These are phyloP conservation scores for Melieria crassipennis DNA, from an alignment of 2,888 invertebrate genomes.

Conservation along the genomic window DNA sequence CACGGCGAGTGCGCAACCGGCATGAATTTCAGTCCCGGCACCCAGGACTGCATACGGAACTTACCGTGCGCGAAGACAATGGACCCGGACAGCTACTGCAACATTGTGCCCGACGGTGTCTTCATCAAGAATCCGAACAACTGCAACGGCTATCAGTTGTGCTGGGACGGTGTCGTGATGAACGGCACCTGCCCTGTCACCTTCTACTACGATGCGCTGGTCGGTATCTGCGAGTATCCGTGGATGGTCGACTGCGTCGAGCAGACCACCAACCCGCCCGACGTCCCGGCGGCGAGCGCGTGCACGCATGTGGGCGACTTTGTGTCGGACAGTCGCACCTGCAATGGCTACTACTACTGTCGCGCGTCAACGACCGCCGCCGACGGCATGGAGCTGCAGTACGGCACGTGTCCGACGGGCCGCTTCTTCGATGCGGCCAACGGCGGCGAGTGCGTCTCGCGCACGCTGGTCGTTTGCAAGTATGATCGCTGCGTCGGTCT, in stretches of 20 bases:
- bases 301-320: conserved; percentile 50
- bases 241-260: conserved; percentile 48
- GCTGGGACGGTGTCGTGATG: conserved; percentile 47
- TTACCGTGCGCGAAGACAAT: conserved; percentile 47
- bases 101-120: conserved; percentile 56
- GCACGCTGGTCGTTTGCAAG: conserved; percentile 47
- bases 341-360: conserved; percentile 59
- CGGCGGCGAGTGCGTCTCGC: conserved; percentile 55
- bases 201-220: conserved; percentile 49
- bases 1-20: conserved; percentile 50
- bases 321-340: conserved; percentile 51
- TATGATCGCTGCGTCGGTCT: conserved; percentile 55
- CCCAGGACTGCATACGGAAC: conserved; percentile 49
- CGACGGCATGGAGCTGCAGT: conserved; percentile 42
- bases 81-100: conserved; percentile 54
- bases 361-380: conserved; percentile 24
- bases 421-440: conserved; percentile 50
- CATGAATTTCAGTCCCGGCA: conserved; percentile 52
- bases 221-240: conserved; percentile 51
- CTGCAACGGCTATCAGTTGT: conserved; percentile 53
- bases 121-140: conserved; percentile 48
- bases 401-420: conserved; percentile 48
- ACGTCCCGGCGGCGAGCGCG: conserved; percentile 40
- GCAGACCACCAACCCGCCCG: conserved; percentile 30
- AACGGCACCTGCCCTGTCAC: conserved; percentile 52